Percentiles rank a stretch among this genome's conserved stretches.
Conservation (phyloP, 2,888 invertebrate species). For the Drosophila heteroneura region DNA sequence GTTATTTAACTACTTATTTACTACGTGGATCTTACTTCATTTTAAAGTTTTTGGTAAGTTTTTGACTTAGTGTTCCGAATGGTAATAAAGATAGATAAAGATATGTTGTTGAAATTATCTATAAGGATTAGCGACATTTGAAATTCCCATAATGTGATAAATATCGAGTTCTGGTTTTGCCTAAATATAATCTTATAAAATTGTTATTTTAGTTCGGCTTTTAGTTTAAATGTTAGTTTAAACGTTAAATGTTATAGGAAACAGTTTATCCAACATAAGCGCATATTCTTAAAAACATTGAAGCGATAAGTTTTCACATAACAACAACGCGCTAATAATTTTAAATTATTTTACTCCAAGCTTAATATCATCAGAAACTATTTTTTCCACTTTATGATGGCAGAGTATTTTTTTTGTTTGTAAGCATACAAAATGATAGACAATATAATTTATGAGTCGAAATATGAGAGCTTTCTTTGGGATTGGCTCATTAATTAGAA, state of each 20-base stretch:
- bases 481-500: constrained; percentile 45
- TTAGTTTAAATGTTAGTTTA: neutral
- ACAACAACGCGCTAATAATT: neutral
- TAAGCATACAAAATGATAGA: constrained; percentile 23
- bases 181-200: neutral
- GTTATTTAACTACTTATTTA: neutral
- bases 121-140: neutral
- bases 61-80: neutral
- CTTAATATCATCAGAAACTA: neutral
- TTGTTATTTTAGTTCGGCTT: neutral
- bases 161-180: neutral
- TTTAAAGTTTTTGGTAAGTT: neutral
- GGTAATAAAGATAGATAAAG: neutral
- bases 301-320: neutral
- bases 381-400: neutral
- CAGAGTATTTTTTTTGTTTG: neutral
- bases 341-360: constrained; percentile 1
- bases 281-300: neutral
- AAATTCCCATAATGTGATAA: neutral
- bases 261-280: neutral
- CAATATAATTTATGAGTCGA: constrained; percentile 42
- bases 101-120: neutral
- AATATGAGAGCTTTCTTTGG: constrained; percentile 20
- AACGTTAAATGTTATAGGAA: neutral
- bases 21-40: neutral